Percentiles rank a stretch among this genome's conserved stretches.
Conservation (phyloP, 2,888 invertebrate species). For the Leucophenga maculata region DNA sequence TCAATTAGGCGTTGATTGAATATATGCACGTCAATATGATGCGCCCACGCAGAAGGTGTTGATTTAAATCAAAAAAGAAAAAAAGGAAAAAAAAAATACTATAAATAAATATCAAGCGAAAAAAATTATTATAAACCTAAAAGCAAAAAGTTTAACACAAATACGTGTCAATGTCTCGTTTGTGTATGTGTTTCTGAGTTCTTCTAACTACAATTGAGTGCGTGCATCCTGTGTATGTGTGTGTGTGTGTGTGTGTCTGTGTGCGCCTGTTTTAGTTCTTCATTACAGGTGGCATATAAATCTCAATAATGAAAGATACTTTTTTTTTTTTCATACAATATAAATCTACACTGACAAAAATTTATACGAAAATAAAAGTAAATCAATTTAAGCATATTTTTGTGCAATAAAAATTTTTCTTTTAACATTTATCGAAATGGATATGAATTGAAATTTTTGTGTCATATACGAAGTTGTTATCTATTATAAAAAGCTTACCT, state of each 20-base stretch:
- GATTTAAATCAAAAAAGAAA: too few relatives aligned
- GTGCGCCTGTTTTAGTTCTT: slow-evolving; percentile 36
- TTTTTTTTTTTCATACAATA: slow-evolving; percentile 30
- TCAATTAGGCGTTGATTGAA: slow-evolving; percentile 62
- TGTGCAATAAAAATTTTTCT: too few relatives aligned
- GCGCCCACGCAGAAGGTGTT: slow-evolving; percentile 41
- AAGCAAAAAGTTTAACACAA: slow-evolving; percentile 30
- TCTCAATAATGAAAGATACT: slow-evolving; percentile 51
- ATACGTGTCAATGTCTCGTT: slow-evolving; percentile 61
- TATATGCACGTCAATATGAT: slow-evolving; percentile 55
- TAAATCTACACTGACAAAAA: not conserved
- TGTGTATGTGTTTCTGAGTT: not conserved
- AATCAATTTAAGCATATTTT: too few relatives aligned
- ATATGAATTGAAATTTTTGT: too few relatives aligned
- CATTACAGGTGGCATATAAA: slow-evolving; percentile 66
- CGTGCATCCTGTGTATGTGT: slow-evolving; percentile 9
- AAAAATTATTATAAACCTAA: slow-evolving; percentile 31
- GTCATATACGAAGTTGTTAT: too few relatives aligned
- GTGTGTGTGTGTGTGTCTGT: slow-evolving; percentile 2
- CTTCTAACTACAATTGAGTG: not conserved
- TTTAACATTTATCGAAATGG: too few relatives aligned
- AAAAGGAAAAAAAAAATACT: not conserved
- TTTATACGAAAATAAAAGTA: too few relatives aligned
- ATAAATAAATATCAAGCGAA: slow-evolving; percentile 17
- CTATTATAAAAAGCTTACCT: too few relatives aligned